These are phyloP conservation scores for Corythornis madagascariensis DNA, from an alignment of 2,113 vertebrate genomes.

Conservation along the genomic window DNA sequence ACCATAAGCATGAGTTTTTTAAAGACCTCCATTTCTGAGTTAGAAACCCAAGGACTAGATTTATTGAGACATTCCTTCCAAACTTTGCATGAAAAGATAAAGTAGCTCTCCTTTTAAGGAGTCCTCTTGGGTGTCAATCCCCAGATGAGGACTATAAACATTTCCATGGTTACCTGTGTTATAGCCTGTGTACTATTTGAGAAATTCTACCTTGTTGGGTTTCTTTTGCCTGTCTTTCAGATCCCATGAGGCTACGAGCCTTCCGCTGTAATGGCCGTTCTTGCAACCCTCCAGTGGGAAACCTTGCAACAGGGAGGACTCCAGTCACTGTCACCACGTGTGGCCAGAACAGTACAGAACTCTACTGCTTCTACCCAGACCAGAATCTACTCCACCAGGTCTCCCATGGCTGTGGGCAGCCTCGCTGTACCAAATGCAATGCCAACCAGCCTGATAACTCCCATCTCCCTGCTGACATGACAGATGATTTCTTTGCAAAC, in stretches of 20 bases:
- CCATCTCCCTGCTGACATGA: constrained; percentile 84
- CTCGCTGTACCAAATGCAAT: constrained; percentile 72
- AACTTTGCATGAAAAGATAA: background rate
- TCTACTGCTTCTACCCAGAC: constrained; percentile 68
- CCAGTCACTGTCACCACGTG: constrained; percentile 79
- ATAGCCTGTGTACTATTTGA: background rate
- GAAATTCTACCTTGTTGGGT: background rate
- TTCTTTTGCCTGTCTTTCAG: constrained; percentile 30
- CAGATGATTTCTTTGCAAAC: constrained; percentile 82
- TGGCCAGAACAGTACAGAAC: constrained; percentile 76
- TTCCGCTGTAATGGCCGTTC: constrained; percentile 81
- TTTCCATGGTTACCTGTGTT: background rate
- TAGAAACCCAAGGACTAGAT: background rate
- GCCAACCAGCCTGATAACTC: constrained; percentile 66
- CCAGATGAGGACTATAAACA: background rate
- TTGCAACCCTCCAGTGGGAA: constrained; percentile 86
- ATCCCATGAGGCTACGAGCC: constrained; percentile 13
- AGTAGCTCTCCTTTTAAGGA: background rate
- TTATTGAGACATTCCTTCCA: background rate
- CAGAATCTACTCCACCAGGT: background rate
- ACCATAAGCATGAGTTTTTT: background rate
- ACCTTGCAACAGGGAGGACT: constrained; percentile 84
- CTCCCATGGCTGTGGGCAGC: constrained; percentile 37
- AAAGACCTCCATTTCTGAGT: background rate
- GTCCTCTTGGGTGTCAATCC: background rate